A percentile compares a stretch with the other conserved stretches of the same genome.
Conservation (phyloP, 2,113 vertebrate genomes). For the Cottus gobio region DNA sequence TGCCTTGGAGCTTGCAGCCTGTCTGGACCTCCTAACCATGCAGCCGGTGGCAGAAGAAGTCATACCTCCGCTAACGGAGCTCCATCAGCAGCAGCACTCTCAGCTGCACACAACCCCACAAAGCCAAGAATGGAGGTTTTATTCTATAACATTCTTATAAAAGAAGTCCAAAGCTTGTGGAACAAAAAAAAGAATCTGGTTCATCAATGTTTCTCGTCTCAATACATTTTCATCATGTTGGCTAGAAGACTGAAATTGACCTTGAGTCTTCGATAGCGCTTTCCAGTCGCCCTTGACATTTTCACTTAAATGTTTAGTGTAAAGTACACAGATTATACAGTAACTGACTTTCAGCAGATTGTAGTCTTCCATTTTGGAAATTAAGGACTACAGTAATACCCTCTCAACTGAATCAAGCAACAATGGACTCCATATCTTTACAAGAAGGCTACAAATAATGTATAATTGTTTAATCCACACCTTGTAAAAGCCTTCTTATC, state of each 20-base stretch:
- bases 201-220: neutral
- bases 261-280: neutral
- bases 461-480: neutral
- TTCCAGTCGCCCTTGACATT: neutral
- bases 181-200: neutral
- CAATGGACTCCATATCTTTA: neutral
- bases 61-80: slow-evolving; percentile 32
- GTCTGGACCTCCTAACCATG: slow-evolving; percentile 54
- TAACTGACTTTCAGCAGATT: neutral
- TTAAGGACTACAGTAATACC: neutral
- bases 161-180: neutral
- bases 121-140: slow-evolving; percentile 2
- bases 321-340: neutral
- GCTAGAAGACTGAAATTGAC: neutral
- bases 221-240: neutral
- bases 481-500: neutral
- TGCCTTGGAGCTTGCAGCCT: slow-evolving; percentile 22
- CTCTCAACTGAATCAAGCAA: neutral
- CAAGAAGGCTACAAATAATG: neutral
- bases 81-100: slow-evolving; percentile 11
- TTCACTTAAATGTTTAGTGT: too few relatives aligned
- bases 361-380: neutral
- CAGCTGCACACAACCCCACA: slow-evolving; percentile 9
- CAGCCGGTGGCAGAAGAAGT: slow-evolving; percentile 44
- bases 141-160: neutral